Percentiles rank a stretch among this genome's conserved stretches.
Evolutionary conservation across 30 jellyfish, hydroid and myxozoan species (phyloP).

Genomic region (Hydractinia symbiolongicarpus): DNA sequence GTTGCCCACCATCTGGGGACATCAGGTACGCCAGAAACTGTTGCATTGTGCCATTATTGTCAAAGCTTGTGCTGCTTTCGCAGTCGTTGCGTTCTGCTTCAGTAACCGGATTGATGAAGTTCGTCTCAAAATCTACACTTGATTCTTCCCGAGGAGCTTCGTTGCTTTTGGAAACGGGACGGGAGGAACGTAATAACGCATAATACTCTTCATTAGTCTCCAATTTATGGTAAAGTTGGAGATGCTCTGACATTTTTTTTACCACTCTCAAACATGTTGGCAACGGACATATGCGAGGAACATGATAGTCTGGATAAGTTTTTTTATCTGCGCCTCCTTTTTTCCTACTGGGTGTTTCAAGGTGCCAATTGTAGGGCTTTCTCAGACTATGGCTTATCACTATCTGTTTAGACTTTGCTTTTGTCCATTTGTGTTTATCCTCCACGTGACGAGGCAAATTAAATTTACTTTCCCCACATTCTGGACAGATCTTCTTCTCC

Average conservation of each 20-base stretch:
- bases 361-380: slow-evolving; percentile 7
- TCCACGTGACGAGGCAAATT: slow-evolving; percentile 15
- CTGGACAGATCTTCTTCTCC: slow-evolving; percentile 14
- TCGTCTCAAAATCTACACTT: no score
- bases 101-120: no score
- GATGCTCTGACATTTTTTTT: no score
- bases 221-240: no score
- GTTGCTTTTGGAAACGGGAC: no score
- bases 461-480: slow-evolving; percentile 3
- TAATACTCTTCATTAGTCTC: no score
- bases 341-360: no score
- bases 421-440: slow-evolving; percentile 10
- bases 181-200: no score
- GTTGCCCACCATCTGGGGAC: slow-evolving; percentile 23
- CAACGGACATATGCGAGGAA: no score
- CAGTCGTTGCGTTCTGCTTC: no score
- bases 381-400: background rate
- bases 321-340: background rate
- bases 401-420: background rate
- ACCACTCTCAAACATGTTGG: no score
- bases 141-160: no score
- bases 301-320: background rate
- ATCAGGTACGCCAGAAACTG: slow-evolving; percentile 5
- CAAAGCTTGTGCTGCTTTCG: background rate
- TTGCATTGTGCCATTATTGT: background rate